A percentile compares a stretch with the other conserved stretches of the same genome.
Evolutionary conservation across 2,888 invertebrate genomes (phyloP).

Genomic region (Ypsolopha sequella): DNA sequence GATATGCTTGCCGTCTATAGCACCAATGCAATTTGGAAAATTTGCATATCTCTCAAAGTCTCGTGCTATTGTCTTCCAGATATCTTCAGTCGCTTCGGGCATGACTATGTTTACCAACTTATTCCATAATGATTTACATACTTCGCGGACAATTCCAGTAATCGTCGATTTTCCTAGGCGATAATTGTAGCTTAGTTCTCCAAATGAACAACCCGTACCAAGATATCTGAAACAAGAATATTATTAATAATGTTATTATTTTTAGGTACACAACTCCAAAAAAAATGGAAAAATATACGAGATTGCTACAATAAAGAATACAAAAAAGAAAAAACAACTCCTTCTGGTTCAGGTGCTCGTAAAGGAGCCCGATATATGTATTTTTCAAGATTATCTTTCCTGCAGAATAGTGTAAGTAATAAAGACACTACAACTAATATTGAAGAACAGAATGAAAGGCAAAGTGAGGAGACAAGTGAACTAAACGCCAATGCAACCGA

Average conservation of each 20-base stretch:
- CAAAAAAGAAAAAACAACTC: slow-evolving; percentile 16
- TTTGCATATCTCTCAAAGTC: slow-evolving; percentile 17
- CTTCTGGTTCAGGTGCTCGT: slow-evolving; percentile 16
- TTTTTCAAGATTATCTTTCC: slow-evolving; percentile 20
- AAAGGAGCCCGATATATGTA: slow-evolving; percentile 19
- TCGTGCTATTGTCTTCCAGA: slow-evolving; percentile 16
- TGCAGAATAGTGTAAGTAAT: slow-evolving; percentile 17
- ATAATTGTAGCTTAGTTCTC: slow-evolving; percentile 15
- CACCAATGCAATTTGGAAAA: slow-evolving; percentile 14
- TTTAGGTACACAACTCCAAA: slow-evolving; percentile 16
- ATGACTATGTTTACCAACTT: slow-evolving; percentile 11
- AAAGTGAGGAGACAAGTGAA: slow-evolving; percentile 16
- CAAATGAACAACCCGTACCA: slow-evolving; percentile 18
- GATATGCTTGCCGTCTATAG: no score
- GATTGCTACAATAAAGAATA: slow-evolving; percentile 17
- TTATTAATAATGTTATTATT: slow-evolving; percentile 9
- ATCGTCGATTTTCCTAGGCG: slow-evolving; percentile 20
- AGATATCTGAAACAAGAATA: slow-evolving; percentile 18
- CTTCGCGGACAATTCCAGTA: slow-evolving; percentile 17
- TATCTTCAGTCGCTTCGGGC: slow-evolving; percentile 13
- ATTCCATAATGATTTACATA: slow-evolving; percentile 18
- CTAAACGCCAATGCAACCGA: slow-evolving; percentile 15
- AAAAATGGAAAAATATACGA: slow-evolving; percentile 21
- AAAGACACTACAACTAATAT: slow-evolving; percentile 18
- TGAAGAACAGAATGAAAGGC: slow-evolving; percentile 14